These are phyloP conservation scores for Drosophila punjabiensis DNA, from an alignment of 1,140 invertebrate species.

Conservation along the genomic window DNA sequence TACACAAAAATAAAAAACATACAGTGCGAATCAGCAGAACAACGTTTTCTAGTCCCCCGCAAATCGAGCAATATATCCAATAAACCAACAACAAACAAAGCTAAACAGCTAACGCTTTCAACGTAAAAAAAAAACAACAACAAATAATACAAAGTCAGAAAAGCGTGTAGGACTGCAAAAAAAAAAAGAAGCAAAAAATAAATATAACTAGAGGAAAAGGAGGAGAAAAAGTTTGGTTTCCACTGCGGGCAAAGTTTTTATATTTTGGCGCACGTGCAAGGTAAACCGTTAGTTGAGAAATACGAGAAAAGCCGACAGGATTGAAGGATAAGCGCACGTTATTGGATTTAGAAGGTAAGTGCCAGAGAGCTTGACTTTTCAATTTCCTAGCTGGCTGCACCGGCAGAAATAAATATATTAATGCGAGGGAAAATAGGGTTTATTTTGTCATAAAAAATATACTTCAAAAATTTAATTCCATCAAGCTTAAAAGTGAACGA, in stretches of 20 bases:
- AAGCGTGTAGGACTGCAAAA: conserved; percentile 33
- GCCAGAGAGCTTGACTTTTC: conserved; percentile 42
- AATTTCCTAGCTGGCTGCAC: conserved; percentile 35
- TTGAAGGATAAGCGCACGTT: conserved; percentile 61
- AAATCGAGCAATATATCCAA: conserved; percentile 69
- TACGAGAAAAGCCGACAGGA: conserved; percentile 51
- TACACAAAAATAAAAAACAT: conserved; percentile 16
- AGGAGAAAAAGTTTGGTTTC: conserved; percentile 55
- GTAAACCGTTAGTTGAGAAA: conserved; percentile 36
- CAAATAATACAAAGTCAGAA: conserved; percentile 16
- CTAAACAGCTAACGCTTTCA: conserved; percentile 43
- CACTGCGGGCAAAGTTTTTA: conserved; percentile 59
- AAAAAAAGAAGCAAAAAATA: conserved; percentile 22
- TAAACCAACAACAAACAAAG: conserved; percentile 29
- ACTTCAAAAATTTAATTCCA: neutral
- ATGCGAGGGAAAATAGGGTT: neutral
- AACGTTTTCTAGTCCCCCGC: conserved; percentile 75
- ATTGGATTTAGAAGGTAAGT: conserved; percentile 75
- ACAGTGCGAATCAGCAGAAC: conserved; percentile 41
- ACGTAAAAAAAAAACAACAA: conserved; percentile 23
- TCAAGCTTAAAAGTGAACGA: neutral
- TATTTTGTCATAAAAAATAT: neutral
- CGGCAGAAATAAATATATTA: neutral
- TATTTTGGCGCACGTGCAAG: conserved; percentile 65
- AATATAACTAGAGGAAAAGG: neutral